Percentiles rank a stretch among this genome's conserved stretches.
Evolutionary conservation across 1,140 invertebrate genomes (phyloP).

Genomic region (Drosophila athabasca): DNA sequence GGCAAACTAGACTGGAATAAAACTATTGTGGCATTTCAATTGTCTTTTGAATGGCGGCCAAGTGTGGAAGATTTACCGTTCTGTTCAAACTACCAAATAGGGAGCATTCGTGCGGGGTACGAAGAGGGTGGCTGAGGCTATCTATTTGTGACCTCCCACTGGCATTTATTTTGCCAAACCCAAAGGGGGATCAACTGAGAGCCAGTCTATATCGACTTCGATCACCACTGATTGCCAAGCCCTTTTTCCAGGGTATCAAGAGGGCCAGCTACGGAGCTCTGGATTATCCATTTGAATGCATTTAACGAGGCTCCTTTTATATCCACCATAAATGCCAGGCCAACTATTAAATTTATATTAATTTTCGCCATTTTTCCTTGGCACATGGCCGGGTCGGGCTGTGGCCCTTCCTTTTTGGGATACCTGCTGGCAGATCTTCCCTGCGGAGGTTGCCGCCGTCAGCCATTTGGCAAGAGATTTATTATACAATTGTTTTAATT

Average conservation of each 20-base stretch:
- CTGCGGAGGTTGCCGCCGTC: constrained; percentile 17
- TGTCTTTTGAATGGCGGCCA: constrained; percentile 46
- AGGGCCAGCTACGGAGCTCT: too few species aligned
- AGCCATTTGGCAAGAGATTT: constrained; percentile 78
- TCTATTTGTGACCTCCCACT: too few species aligned
- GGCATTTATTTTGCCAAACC: too few species aligned
- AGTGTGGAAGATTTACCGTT: neutral
- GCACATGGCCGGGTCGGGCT: constrained; percentile 28
- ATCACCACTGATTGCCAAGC: too few species aligned
- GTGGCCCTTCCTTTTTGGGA: neutral
- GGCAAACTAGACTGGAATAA: neutral
- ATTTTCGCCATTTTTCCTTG: constrained; percentile 66
- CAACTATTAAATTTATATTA: constrained; percentile 82
- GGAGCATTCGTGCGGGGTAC: neutral
- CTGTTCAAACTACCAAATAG: too few species aligned
- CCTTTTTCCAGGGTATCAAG: neutral
- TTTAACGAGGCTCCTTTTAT: constrained; percentile 62
- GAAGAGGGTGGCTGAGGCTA: neutral
- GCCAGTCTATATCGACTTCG: too few species aligned
- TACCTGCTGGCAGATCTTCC: neutral
- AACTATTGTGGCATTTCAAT: constrained; percentile 48
- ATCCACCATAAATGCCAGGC: constrained; percentile 68
- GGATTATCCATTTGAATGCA: constrained; percentile 44
- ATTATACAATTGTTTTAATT: constrained; percentile 81
- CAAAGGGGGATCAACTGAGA: too few species aligned